Evolutionary conservation across 2,888 invertebrate genomes (phyloP), one percentile per base, ranked within the genome.

Genomic region (Ichneumon xanthorius): DNA sequence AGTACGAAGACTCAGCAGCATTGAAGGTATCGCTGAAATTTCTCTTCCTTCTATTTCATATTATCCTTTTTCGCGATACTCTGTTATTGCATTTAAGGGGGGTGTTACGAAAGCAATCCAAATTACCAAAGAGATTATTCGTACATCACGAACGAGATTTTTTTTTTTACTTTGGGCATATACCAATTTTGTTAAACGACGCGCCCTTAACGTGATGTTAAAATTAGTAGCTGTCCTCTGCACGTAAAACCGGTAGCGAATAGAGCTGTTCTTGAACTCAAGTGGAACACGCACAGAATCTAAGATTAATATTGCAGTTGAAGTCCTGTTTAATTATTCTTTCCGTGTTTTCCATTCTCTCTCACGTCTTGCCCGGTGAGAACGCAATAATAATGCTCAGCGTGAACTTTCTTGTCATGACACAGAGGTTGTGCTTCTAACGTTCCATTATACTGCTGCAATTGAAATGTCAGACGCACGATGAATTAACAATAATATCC

Each of bases 401-500:
- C 67, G 61, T 72, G 78, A 68, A 87, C 81, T 82, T 86, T 87
- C 87, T 87, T 83, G 86, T 77, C 80, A 82, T 77, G 76, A 80
- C 81, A 84, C 86, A 55, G 37, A 45, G 71, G 78, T 63, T 58
- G 67, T 40, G 65, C 76, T 75, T 63, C 76, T 73, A 82, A 71
- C 73, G 40, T 61, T 76, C 86, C 79, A 91, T 92, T 92, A 90
- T 92, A 81, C 87, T 55, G 73, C 85, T 87, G 90, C 88, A 92
- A 92, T 92, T 92, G 92, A 92, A 92, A 92, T 89, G 92, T 92
- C 92, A 92, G 89, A 88, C 87, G 87, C 92, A 92, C 91, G 90
- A 91, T 90, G 91, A 92, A 92, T 92, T 92, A 92, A 92, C 92
- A 92, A 92, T 92, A 92, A 91, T 92, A 91, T 92, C 92, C 90